phyloP scores from a whole-genome alignment of 2,113 vertebrate species.

The Tapirus terrestris region DNA sequence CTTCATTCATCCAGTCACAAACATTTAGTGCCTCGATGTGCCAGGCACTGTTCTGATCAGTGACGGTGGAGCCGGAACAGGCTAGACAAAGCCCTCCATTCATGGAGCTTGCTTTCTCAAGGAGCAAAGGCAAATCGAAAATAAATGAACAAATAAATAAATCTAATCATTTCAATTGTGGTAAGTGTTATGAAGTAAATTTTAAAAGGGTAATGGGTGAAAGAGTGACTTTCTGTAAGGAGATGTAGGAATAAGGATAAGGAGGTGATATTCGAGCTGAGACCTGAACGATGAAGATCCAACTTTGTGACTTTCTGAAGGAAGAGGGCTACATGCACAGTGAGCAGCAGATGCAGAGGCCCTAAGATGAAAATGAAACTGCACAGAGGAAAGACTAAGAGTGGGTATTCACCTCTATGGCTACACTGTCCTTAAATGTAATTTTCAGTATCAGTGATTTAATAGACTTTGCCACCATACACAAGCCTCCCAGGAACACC shows the following conservation, averaged over 20 bases:
- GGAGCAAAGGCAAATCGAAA: background rate
- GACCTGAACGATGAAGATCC: background rate
- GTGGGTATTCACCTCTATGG: background rate
- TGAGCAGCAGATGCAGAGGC: background rate
- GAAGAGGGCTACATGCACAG: background rate
- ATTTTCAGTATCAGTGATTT: background rate
- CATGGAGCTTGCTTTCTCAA: background rate
- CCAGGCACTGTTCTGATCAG: background rate
- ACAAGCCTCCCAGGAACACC: background rate
- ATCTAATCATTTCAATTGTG: background rate
- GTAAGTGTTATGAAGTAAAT: background rate
- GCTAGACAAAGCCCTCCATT: background rate
- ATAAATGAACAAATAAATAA: background rate
- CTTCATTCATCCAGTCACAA: background rate
- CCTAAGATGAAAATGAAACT: background rate
- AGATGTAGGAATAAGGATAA: background rate
- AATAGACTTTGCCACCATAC: background rate
- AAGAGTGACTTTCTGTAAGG: background rate
- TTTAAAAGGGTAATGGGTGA: background rate
- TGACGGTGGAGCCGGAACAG: fast-evolving
- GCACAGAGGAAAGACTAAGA: background rate
- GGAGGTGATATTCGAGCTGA: background rate
- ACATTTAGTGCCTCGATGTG: background rate
- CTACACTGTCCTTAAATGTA: background rate
- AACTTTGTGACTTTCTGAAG: background rate